Conservation (phyloP, 1,140 invertebrate genomes). For the Drosophila orena region DNA sequence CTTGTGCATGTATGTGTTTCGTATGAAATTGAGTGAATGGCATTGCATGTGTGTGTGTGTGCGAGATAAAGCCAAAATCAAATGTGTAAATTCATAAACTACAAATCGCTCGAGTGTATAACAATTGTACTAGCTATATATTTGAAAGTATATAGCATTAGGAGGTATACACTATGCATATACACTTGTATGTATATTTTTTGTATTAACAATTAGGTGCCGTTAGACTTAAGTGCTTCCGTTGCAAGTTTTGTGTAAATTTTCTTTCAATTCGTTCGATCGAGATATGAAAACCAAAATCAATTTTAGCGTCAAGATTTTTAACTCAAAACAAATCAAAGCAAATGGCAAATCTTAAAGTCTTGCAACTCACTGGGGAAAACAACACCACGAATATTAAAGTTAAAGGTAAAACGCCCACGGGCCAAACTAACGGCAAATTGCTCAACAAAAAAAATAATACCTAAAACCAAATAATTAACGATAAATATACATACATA, state of each 20-base stretch:
- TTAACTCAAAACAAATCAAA: constrained; percentile 65
- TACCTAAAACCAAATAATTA: constrained; percentile 36
- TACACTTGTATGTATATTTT: constrained; percentile 57
- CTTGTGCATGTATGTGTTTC: constrained; percentile 44
- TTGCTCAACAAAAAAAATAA: constrained; percentile 52
- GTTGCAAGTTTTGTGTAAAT: constrained; percentile 66
- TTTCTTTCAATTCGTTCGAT: constrained; percentile 55
- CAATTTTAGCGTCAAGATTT: constrained; percentile 73
- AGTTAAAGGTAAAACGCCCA: constrained; percentile 62
- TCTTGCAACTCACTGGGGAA: constrained; percentile 83
- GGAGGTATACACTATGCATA: constrained; percentile 17
- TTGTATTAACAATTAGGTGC: constrained; percentile 73
- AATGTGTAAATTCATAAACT: constrained; percentile 58
- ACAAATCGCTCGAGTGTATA: constrained; percentile 28
- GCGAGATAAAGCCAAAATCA: constrained; percentile 49
- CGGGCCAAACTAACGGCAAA: constrained; percentile 65
- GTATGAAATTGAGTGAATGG: constrained; percentile 34
- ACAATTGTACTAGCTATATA: constrained; percentile 21
- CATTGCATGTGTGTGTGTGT: constrained; percentile 51
- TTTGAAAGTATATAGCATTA: neutral
- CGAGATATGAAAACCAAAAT: constrained; percentile 27
- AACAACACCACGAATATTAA: constrained; percentile 83
- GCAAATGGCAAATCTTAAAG: constrained; percentile 60
- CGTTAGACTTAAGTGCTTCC: constrained; percentile 71
- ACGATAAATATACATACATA: constrained; percentile 45